A percentile compares a stretch with the other conserved stretches of the same genome.
Conservation (phyloP, 2,797 vertebrate genomes). For the Fundulus diaphanus region DNA sequence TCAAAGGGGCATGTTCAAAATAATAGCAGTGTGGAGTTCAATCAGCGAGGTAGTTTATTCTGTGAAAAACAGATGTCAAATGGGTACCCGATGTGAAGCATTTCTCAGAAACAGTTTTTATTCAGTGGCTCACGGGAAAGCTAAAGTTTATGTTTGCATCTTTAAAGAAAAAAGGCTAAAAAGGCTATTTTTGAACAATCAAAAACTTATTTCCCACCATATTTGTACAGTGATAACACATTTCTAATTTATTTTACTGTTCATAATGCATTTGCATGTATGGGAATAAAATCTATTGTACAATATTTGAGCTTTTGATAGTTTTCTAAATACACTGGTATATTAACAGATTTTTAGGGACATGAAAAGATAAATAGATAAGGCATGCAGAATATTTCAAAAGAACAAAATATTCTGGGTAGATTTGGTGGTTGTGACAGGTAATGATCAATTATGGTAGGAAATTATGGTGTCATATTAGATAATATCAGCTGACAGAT, state of each 20-base stretch:
- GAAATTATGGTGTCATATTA: not conserved
- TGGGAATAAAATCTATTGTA: no score
- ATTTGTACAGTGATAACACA: not conserved
- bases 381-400: not conserved
- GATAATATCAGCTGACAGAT: not conserved
- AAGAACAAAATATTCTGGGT: not conserved
- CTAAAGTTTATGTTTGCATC: not conserved
- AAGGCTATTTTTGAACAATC: not conserved
- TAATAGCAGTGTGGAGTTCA: not conserved
- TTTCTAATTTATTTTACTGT: no score
- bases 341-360: not conserved
- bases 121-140: not conserved
- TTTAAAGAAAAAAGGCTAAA: not conserved
- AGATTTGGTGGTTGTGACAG: not conserved
- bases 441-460: not conserved
- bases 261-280: not conserved
- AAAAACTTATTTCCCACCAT: not conserved
- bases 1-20: not conserved
- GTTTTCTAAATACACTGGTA: not conserved
- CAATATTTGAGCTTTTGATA: not conserved
- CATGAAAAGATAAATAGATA: not conserved
- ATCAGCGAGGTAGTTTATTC: not conserved
- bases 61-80: not conserved
- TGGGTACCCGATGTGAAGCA: not conserved
- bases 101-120: not conserved